Evolutionary conservation across 2,888 invertebrate genomes (phyloP), one percentile per base, ranked within the genome.

Genomic region (Amiota communis): DNA sequence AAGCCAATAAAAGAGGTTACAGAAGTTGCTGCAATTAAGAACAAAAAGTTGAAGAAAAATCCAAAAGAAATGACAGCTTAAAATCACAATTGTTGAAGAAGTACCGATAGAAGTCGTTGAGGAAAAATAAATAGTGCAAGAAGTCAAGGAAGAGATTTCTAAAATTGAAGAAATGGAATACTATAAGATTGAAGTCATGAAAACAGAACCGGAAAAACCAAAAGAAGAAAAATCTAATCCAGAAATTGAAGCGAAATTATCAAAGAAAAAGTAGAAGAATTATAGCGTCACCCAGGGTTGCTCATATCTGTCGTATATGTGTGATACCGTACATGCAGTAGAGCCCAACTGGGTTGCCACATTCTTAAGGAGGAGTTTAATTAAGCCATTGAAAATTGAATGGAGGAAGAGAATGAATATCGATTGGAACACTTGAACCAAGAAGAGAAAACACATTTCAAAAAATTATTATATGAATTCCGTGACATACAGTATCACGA

Each of bases 61-160:
- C 76, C 77, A 0, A 82, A 81, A 68, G 85, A 86, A 12, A 82
- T 81, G 67, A 80, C 76, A 1, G 86, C 73, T 86, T 0, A 87
- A 87, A 47, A 82, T 88, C 9, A 75, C 80, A n/a, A 76, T 87
- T 11, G 77, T 78, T 0, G 89, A 90, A 74, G 85, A 85, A 79
- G 63, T 74, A 17, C 82, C 82, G 4, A 75, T 81, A 65, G 83
- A 83, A 67, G 80, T 81, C 74, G 72, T 78, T n/a, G 86, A 88
- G 72, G 88, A 86, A 73, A 83, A 82, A 63, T 82, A 85, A 57
- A 63, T 81, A 46, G 75, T 77, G 4, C 74, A 79, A 15, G 86
- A 72, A 75, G 23, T 74, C 13, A 75, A 78, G 12, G 73, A 80
- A 46, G 74, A 79, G 48, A 63, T 49, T n/a, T 75, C 78, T 1